Base-by-base conservation (phyloP, 2,888 invertebrate genomes). In the Gerris lacustris region DNA sequence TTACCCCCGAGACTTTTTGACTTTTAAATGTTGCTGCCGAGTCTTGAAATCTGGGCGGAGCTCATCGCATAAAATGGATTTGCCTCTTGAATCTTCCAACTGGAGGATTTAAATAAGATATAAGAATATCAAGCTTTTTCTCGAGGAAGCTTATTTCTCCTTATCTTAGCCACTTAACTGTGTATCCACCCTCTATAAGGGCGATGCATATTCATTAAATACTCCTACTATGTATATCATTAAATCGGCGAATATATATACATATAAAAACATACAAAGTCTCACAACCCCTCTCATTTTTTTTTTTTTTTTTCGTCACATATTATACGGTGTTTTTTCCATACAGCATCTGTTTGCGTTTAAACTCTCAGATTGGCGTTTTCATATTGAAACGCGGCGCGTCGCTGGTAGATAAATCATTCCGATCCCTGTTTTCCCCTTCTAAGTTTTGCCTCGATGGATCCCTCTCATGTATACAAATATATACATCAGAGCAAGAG, bases 191-290 rank as follows among this genome's bases (percentile, higher is more conserved):
- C 55, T 55, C 15, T 15, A n/a, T n/a, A 11, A 11, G 55, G 15
- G 55, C 15, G 15, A 55, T 55, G 55, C 55, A 55, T 55, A 55
- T 55, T 55, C 55, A 55, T 55, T 55, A 55, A 55, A 55, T 55
- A 11, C 55, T 15, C 55, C 55, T 55, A 55, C 9, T 55, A 55
- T 55, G 55, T 55, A 55, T 55, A 55, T 55, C 55, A 55, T 55
- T 55, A 55, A 55, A 55, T 5, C 55, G 15, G 15, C 11, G 5
- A 55, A 55, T 9, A 55, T 11, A 55, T 11, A 55, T 31, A 31
- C 31, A 31, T 31, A 31, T 31, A 31, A 31, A 31, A 31, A 31
- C 31, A 31, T 31, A 31, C 31, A 31, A 31, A 2, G 31, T 31
- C 31, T 31, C 31, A 31, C 31, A 31, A 31, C 31, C 31, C 31